Percentiles rank a stretch among this genome's conserved stretches.
phyloP scores from a whole-genome alignment of 2,888 invertebrate species.

The Sipha maydis region DNA sequence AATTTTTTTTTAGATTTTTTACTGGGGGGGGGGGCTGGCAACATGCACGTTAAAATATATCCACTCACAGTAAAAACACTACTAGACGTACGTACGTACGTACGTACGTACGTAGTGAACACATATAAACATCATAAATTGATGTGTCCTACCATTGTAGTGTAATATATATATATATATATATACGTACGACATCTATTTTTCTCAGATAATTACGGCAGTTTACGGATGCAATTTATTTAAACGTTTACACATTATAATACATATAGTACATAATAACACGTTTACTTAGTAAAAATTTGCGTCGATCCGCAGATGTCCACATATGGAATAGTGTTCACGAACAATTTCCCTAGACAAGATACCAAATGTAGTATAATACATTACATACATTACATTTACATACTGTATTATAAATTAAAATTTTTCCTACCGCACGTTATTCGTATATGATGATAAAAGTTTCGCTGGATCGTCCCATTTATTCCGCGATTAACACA shows the following conservation, averaged over 20 bases:
- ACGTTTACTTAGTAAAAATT: background rate
- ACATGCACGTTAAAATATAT: no score
- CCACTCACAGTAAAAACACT: no score
- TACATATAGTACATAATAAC: background rate
- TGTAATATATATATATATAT: background rate
- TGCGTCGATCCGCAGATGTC: background rate
- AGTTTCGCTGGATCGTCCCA: no score
- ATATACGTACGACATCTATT: background rate
- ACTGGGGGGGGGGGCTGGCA: no score
- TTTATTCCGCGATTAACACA: no score
- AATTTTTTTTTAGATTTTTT: no score
- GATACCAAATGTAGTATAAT: background rate
- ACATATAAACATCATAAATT: background rate
- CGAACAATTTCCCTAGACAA: background rate
- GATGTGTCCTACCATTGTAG: background rate
- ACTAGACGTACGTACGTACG: no score
- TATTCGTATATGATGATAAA: no score
- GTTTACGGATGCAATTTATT: background rate
- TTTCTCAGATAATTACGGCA: background rate
- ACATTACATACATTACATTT: background rate
- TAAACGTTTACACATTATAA: background rate
- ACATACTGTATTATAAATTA: no score
- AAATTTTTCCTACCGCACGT: no score
- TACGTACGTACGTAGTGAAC: background rate
- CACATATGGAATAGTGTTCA: background rate